Evolutionary conservation across 2,888 invertebrate species (phyloP).

Genomic region (Lasioglossum villosulum): DNA sequence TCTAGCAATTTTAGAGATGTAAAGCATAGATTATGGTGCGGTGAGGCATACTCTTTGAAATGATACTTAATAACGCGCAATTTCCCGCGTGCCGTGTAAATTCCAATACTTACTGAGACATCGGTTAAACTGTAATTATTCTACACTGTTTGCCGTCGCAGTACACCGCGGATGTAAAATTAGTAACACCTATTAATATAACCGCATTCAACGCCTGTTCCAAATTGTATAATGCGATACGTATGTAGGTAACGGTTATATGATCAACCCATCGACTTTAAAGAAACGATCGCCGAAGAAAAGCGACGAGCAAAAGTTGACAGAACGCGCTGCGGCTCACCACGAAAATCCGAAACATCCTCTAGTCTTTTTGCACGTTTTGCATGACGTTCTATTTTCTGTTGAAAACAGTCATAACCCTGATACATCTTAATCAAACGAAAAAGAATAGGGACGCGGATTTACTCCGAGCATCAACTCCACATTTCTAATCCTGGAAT

Average conservation of each 20-base stretch:
- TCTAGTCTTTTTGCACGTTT: neutral
- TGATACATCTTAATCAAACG: neutral
- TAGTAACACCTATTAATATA: neutral
- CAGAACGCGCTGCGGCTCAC: conserved; percentile 16
- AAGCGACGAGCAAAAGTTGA: conserved; percentile 33
- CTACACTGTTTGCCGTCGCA: neutral
- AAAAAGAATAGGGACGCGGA: neutral
- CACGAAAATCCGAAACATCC: conserved; percentile 27
- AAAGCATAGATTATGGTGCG: neutral
- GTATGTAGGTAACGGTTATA: conserved; percentile 31
- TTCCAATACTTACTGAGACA: neutral
- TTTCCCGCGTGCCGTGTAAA: neutral
- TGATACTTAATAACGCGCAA: neutral
- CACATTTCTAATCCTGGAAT: neutral
- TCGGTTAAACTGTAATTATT: neutral
- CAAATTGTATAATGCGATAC: neutral
- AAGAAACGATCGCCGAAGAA: conserved; percentile 8
- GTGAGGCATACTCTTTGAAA: neutral
- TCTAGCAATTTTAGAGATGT: neutral
- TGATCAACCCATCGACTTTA: conserved; percentile 2
- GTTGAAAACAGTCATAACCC: conserved; percentile 9
- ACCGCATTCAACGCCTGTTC: neutral
- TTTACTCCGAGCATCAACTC: neutral
- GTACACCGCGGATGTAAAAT: neutral
- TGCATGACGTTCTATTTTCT: neutral